A percentile compares a stretch with the other conserved stretches of the same genome.
These are phyloP conservation scores for Melolontha melolontha DNA, from an alignment of 2,888 invertebrate genomes.

Conservation along the genomic window DNA sequence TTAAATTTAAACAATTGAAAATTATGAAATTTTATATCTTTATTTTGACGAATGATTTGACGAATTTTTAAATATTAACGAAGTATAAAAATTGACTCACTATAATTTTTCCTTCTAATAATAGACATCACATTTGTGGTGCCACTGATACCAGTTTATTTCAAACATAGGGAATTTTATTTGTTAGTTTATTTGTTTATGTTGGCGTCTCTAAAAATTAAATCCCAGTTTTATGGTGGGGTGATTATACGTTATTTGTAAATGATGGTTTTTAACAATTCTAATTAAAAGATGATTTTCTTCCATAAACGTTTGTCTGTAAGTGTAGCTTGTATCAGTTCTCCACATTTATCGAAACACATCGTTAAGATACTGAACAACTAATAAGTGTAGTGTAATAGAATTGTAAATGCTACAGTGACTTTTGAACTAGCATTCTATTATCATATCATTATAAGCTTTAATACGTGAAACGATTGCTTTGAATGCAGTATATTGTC, in stretches of 20 bases:
- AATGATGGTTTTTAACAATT: conserved; percentile 6
- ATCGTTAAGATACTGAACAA: conserved; percentile 8
- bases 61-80: too few relatives aligned
- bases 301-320: conserved; percentile 10
- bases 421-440: conserved; percentile 46
- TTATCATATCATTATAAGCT: conserved; percentile 37
- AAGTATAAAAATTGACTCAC: too few relatives aligned
- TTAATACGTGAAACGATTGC: conserved; percentile 8
- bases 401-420: conserved; percentile 40
- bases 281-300: conserved; percentile 16
- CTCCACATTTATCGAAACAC: conserved; percentile 17
- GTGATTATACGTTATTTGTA: conserved; percentile 21
- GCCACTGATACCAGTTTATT: not conserved
- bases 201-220: conserved; percentile 19
- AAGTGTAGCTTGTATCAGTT: conserved; percentile 26
- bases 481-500: conserved; percentile 14
- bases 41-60: too few relatives aligned
- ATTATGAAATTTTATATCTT: too few relatives aligned
- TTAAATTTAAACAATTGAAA: too few relatives aligned
- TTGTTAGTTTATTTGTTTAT: too few relatives aligned
- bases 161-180: not conserved
- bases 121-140: not conserved
- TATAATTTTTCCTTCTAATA: not conserved
- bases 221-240: conserved; percentile 20
- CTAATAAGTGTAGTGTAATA: conserved; percentile 23